These are phyloP conservation scores for Plutella xylostella DNA, from an alignment of 2,888 invertebrate species.

Conservation along the genomic window DNA sequence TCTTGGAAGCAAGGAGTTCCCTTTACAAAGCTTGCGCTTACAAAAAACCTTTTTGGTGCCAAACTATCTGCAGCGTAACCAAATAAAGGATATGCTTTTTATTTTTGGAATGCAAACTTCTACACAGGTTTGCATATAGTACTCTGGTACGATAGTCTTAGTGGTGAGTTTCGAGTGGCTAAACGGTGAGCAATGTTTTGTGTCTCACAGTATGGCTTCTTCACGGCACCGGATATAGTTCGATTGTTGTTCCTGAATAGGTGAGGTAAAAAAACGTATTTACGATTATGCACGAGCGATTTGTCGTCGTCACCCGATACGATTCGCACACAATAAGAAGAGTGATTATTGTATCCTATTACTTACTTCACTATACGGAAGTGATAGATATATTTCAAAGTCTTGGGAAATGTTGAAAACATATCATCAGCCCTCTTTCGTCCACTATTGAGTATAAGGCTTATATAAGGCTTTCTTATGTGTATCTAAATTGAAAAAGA, in stretches of 20 bases:
- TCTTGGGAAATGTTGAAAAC: too few relatives aligned
- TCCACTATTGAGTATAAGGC: too few relatives aligned
- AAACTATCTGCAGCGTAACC: slow-evolving; percentile 62
- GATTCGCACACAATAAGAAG: slow-evolving; percentile 35
- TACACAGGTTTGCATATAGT: too few relatives aligned
- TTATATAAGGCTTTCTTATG: too few relatives aligned
- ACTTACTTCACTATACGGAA: slow-evolving; percentile 22
- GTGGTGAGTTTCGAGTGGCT: slow-evolving; percentile 11
- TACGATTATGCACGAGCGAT: slow-evolving; percentile 65
- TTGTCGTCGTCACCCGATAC: slow-evolving; percentile 60
- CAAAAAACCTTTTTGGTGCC: slow-evolving; percentile 60
- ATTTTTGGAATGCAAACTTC: slow-evolving; percentile 51
- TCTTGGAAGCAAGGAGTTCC: slow-evolving; percentile 45
- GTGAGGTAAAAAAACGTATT: slow-evolving; percentile 46
- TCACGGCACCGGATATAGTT: slow-evolving; percentile 54
- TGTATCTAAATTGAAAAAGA: too few relatives aligned
- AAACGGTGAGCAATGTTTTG: slow-evolving; percentile 50
- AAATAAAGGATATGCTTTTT: slow-evolving; percentile 53
- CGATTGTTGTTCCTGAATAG: slow-evolving; percentile 43
- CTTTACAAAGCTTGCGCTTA: slow-evolving; percentile 40
- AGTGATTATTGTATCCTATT: slow-evolving; percentile 57
- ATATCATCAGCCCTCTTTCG: too few relatives aligned
- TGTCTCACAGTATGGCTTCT: slow-evolving; percentile 47
- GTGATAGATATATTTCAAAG: slow-evolving; percentile 8
- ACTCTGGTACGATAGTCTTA: too few relatives aligned